Conservation (phyloP, 2,797 vertebrate genomes). For the Myotis findleyi region DNA sequence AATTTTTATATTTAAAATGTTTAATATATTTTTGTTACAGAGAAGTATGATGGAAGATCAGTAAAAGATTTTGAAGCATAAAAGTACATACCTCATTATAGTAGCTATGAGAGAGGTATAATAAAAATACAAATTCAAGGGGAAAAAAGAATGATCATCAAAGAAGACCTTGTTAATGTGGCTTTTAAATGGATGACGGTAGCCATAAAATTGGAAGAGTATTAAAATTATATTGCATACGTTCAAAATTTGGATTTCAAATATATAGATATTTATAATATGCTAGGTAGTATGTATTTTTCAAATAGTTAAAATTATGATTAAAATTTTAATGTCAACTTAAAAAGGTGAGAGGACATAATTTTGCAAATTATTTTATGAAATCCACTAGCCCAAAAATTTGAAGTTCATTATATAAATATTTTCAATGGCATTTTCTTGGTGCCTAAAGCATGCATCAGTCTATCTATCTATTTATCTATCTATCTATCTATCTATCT, state of each 20-base stretch:
- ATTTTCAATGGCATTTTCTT: constrained; percentile 7
- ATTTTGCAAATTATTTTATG: constrained; percentile 26
- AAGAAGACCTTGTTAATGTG: neutral
- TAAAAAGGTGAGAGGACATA: neutral
- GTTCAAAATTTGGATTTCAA: neutral
- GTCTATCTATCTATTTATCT: neutral
- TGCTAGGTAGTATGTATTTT: neutral
- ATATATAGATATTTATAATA: neutral
- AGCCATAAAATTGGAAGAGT: neutral
- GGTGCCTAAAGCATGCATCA: neutral
- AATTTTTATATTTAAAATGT: constrained; percentile 21
- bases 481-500: neutral
- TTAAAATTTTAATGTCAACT: neutral
- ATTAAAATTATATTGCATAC: neutral
- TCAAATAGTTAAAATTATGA: neutral
- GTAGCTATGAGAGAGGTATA: neutral
- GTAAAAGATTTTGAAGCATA: neutral
- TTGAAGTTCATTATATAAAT: constrained; percentile 1
- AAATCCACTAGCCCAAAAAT: neutral
- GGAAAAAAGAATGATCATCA: neutral
- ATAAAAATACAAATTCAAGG: neutral
- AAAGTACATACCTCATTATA: neutral
- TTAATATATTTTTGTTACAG: neutral
- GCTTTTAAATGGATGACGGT: neutral
- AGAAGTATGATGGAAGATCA: neutral